Conservation (phyloP, 2,797 vertebrate genomes). For the Zalophus californianus region DNA sequence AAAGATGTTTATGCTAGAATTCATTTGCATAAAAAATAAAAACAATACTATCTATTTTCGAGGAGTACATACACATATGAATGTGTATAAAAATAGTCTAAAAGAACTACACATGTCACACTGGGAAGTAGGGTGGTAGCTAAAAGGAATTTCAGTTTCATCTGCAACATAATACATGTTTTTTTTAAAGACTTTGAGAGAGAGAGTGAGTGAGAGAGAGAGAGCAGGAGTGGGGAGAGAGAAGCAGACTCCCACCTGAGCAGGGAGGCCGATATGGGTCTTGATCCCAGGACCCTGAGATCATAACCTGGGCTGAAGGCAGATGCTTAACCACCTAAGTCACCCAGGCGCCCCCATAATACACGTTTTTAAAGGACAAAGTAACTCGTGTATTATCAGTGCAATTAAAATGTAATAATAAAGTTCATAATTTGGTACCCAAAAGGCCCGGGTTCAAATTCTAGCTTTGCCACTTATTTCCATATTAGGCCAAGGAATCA, state of each 20-base stretch:
- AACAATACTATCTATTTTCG: background rate
- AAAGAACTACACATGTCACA: background rate
- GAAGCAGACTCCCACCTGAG: no score
- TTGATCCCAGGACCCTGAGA: no score
- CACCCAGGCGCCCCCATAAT: background rate
- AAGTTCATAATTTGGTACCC: background rate
- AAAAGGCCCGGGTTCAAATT: background rate
- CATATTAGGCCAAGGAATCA: background rate
- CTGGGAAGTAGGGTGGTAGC: background rate
- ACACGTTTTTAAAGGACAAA: background rate
- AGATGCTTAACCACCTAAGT: no score
- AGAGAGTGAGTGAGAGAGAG: no score
- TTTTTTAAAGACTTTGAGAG: no score
- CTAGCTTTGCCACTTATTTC: background rate
- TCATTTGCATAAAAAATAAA: background rate
- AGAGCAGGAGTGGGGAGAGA: no score
- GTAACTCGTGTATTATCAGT: background rate
- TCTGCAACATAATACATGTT: background rate
- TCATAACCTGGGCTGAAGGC: no score
- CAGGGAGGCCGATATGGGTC: no score
- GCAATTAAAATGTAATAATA: slow-evolving; percentile 22
- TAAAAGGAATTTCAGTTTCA: background rate
- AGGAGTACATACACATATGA: background rate
- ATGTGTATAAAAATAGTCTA: background rate
- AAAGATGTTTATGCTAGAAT: background rate